Conservation (phyloP, 2,797 vertebrate genomes). For the Anguilla anguilla region DNA sequence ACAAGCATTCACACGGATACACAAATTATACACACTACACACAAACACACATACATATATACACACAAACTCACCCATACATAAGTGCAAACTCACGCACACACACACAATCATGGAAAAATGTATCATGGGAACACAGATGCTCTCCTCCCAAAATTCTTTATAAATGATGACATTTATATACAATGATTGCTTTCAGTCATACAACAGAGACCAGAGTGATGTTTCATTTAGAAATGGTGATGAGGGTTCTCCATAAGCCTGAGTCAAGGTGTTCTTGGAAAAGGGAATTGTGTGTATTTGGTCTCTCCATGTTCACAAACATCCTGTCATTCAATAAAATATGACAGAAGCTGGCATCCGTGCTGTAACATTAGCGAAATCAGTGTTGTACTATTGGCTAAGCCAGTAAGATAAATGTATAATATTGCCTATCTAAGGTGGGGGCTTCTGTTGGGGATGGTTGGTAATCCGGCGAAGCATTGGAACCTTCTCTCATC, state of each 20-base stretch:
- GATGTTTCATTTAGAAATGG: no score
- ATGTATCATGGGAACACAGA: background rate
- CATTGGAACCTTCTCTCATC: no score
- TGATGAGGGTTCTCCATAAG: background rate
- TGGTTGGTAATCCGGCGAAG: no score
- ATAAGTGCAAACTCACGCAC: background rate
- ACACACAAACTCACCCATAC: slow-evolving; percentile 44
- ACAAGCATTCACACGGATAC: background rate
- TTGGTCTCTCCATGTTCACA: background rate
- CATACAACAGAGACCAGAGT: background rate
- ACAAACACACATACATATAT: background rate
- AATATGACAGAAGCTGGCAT: background rate
- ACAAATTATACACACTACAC: background rate
- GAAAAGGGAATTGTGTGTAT: background rate
- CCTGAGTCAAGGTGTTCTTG: background rate
- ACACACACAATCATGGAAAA: background rate
- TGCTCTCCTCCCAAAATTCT: background rate
- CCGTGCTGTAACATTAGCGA: background rate
- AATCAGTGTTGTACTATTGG: background rate
- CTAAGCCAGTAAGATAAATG: background rate
- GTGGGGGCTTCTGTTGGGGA: background rate
- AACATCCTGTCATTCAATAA: background rate
- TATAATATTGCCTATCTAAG: background rate
- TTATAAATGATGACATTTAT: background rate
- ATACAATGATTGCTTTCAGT: background rate